Base-by-base conservation (phyloP, 2,113 vertebrate genomes). In the Fregetta grallaria region DNA sequence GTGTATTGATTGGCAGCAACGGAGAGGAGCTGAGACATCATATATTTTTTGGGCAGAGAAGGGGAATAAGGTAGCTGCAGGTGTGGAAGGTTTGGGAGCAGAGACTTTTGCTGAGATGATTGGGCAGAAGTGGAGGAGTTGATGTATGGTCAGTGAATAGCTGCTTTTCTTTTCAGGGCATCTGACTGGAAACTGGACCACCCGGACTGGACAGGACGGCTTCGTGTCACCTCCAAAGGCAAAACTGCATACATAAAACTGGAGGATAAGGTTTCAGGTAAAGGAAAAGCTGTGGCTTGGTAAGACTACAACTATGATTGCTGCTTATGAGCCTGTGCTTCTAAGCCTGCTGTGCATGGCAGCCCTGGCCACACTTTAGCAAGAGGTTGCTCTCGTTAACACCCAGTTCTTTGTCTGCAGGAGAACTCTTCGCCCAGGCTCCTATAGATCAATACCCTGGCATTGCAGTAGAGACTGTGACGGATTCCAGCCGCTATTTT, bases 121-220 rank as follows among this genome's bases (percentile, higher is more conserved):
- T 88, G 42, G 40, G 25, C 29, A 59, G 79, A 83, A 71, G 3
- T 32, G 22, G 40, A 50, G 27, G 20, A 7, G 8, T 40, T 62
- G 27, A 6, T 22, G 25, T 58, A 1, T 23, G 18, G 23, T 74
- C 59, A 49, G 29, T 70, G 49, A 76, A 73, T 11, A 50, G 26
- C 26, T 81, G 15, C 15, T 77, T 15, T 78, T 70, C 21, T 11
- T 50, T 94, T 42, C 44, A 99, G 99, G 98, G 99, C 99, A 15
- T 99, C 99, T n/a, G 99, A 99, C 94, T 99, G 99, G 99, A 99
- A 99, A 97, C 97, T 99, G 97, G 99, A 99, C 53, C 97, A 99
- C 74, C 99, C 99, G 0, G 99, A 99, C 92, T 99, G 99, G 99
- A 99, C 98, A 34, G 99, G 99, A 44, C 98, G 99, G 44, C 98